Evolutionary conservation across 2,888 invertebrate genomes (phyloP), one percentile per base, ranked within the genome.

Genomic region (Neoascia interrupta): DNA sequence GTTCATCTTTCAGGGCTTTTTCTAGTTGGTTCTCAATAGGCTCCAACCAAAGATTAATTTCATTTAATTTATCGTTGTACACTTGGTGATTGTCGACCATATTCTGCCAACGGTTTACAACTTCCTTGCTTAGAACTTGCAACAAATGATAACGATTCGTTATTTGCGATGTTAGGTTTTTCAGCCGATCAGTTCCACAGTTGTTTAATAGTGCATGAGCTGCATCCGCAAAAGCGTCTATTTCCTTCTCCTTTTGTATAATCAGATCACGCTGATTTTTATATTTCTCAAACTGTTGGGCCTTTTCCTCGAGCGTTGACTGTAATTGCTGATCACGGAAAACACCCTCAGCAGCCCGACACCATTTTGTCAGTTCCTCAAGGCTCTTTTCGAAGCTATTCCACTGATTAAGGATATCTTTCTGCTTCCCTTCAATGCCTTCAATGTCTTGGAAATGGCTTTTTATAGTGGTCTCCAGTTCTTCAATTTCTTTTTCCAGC

Each of bases 181-280:
- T 96, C 13, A 97, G 92, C 58, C 95, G 92, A 83, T 96, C 96
- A 0, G 95, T 95, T 0, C 94, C 94, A 84, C 96, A 96, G 21
- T 93, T 90, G 85, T 96, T 95, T 0, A 97, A 91, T 58, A 98
- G 90, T 8, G 93, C 92, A 85, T 97, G 96, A n/a, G 96, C 95
- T 84, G 93, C 93, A 87, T 98, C 97, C 16, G 96, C 93, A 85
- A 97, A 97, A 8, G 92, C 91, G 87, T 97, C 97, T 37, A 98
- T 93, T 85, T 94, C 94, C 83, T 93, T 92, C 87, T 98, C 97
- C 84, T 95, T 94, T 8, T 92, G 92, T 51, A 93, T 90, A 49
- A 98, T 94, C 51, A 92, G 91, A 79, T 95, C 94, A 15, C 95
- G 92, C 83, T 94, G 91, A 51, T 93, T 92, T 83, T 93, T 92